Evolutionary conservation across 1,140 invertebrate species (phyloP).

Genomic region (Wasmannia auropunctata): DNA sequence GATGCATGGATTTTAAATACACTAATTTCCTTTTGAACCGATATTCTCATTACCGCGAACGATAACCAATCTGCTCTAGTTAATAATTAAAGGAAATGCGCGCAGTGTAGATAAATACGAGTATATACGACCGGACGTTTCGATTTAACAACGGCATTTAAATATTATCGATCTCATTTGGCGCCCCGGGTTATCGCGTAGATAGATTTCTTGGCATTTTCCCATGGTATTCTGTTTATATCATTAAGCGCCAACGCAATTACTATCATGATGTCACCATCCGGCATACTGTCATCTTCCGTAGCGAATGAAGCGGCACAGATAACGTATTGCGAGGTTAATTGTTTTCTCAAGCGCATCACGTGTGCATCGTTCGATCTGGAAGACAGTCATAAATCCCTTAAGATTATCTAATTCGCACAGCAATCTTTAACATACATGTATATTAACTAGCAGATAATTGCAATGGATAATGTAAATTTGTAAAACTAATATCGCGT

Average conservation of each 20-base stretch:
- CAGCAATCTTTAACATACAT: not conserved
- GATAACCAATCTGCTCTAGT: not conserved
- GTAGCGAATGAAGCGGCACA: slow-evolving; percentile 33
- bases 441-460: not conserved
- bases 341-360: not conserved
- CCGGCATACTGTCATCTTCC: not conserved
- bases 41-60: not conserved
- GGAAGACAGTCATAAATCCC: not conserved
- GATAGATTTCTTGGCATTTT: not conserved
- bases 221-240: slow-evolving; percentile 10
- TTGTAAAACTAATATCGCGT: not conserved
- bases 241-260: slow-evolving; percentile 10
- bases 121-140: not conserved
- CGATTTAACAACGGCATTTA: not conserved
- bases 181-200: not conserved
- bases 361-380: not conserved
- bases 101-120: not conserved
- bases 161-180: slow-evolving; percentile 28
- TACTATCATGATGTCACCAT: slow-evolving; percentile 39
- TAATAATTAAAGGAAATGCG: slow-evolving; percentile 38
- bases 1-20: not conserved
- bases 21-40: not conserved
- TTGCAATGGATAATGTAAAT: not conserved
- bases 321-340: not conserved
- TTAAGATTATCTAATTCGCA: too few relatives aligned